phyloP scores from a whole-genome alignment of 2,113 vertebrate genomes.

The Saiga tatarica region DNA sequence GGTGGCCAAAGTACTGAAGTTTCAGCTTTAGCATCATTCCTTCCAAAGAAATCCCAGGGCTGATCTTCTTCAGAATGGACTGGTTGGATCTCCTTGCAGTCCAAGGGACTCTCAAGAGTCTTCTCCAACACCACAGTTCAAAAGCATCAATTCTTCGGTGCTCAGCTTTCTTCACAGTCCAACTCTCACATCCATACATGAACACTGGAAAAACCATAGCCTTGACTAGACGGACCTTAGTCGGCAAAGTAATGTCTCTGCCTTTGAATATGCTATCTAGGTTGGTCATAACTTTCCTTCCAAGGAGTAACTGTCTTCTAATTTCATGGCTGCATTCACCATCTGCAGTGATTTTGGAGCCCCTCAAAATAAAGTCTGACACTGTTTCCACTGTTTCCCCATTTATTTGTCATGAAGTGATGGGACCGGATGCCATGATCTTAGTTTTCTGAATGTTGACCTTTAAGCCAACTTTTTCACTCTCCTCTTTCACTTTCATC shows the following conservation, averaged over 20 bases:
- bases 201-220: neutral
- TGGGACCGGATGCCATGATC: neutral
- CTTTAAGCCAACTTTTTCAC: neutral
- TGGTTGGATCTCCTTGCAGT: neutral
- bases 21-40: no score
- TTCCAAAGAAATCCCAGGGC: no score
- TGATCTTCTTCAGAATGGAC: no score
- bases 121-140: neutral
- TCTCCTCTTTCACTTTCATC: neutral
- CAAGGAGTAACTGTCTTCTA: neutral
- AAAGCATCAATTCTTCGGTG: accelerated
- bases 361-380: accelerated
- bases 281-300: neutral
- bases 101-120: neutral
- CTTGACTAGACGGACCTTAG: neutral
- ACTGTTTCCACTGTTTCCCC: neutral
- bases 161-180: neutral
- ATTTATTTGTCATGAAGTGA: neutral
- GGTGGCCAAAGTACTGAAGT: no score
- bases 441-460: neutral
- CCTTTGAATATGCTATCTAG: neutral
- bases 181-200: neutral
- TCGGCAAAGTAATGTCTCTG: neutral
- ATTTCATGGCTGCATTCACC: neutral
- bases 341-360: neutral